phyloP scores from a whole-genome alignment of 2,888 invertebrate species.

The Acanthosepion pharaonis region DNA sequence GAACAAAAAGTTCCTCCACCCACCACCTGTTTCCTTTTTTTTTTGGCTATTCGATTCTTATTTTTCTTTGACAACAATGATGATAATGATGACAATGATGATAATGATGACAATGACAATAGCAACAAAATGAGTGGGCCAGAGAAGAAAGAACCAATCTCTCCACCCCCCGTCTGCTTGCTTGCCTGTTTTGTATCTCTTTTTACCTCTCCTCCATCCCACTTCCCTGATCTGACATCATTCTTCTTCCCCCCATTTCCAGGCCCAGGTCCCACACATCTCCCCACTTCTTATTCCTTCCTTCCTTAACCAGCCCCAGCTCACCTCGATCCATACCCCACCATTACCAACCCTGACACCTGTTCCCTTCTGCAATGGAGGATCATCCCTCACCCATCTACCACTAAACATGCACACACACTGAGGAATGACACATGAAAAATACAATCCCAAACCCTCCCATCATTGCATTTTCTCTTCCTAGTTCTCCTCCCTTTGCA shows the following conservation, averaged over 20 bases:
- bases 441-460: background rate
- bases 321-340: background rate
- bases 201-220: background rate
- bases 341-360: conserved; percentile 33
- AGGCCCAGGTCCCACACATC: background rate
- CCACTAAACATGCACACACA: conserved; percentile 8
- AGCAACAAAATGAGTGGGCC: background rate
- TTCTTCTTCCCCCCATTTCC: background rate
- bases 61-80: background rate
- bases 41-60: background rate
- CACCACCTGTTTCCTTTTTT: rapidly evolving
- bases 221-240: conserved; percentile 11
- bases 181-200: background rate
- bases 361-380: conserved; percentile 33
- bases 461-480: conserved; percentile 2
- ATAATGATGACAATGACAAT: conserved; percentile 2
- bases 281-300: background rate
- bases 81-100: background rate
- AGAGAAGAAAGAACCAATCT: background rate
- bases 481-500: background rate
- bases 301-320: background rate
- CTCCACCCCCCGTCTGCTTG: background rate
- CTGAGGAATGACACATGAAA: conserved; percentile 1
- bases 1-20: background rate
- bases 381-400: background rate